Percentiles rank a stretch among this genome's conserved stretches.
Conservation (phyloP, 2,888 invertebrate genomes). For the Rhagophthalmus giganteus region DNA sequence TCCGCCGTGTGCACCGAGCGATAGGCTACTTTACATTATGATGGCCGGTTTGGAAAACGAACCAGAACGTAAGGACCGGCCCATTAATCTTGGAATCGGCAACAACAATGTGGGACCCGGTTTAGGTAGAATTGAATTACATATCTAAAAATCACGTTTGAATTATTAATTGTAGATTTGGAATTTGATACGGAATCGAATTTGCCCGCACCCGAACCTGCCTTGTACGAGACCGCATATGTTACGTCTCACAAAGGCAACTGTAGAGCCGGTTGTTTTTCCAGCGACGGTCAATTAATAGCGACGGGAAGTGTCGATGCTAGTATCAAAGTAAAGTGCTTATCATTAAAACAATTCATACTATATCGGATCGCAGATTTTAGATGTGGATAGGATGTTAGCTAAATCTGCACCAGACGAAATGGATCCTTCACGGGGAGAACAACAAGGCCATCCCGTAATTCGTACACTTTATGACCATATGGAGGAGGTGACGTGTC, state of each 20-base stretch:
- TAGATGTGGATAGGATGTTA: constrained; percentile 98
- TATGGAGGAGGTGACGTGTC: constrained; percentile 93
- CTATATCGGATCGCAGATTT: constrained; percentile 63
- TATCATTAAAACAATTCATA: constrained; percentile 8
- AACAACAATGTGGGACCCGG: constrained; percentile 72
- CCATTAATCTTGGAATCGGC: constrained; percentile 62
- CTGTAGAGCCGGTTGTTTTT: constrained; percentile 95
- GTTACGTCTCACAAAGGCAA: constrained; percentile 98
- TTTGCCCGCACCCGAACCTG: constrained; percentile 92
- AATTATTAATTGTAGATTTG: constrained; percentile 80
- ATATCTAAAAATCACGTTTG: too few relatives aligned
- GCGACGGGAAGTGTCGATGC: constrained; percentile 99
- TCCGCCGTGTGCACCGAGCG: constrained; percentile 94
- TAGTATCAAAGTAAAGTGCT: constrained; percentile 79
- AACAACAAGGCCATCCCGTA: constrained; percentile 95
- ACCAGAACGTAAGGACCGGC: constrained; percentile 69
- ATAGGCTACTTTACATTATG: constrained; percentile 84
- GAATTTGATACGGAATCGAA: constrained; percentile 97
- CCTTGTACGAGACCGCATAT: constrained; percentile 97
- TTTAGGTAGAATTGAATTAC: too few relatives aligned
- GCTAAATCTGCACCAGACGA: constrained; percentile 96
- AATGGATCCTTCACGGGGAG: constrained; percentile 79
- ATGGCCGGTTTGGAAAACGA: constrained; percentile 84
- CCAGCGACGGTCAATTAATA: constrained; percentile 90
- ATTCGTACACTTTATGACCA: constrained; percentile 97